Conservation (phyloP, 2,113 vertebrate genomes). For the Corythornis vintsioides region DNA sequence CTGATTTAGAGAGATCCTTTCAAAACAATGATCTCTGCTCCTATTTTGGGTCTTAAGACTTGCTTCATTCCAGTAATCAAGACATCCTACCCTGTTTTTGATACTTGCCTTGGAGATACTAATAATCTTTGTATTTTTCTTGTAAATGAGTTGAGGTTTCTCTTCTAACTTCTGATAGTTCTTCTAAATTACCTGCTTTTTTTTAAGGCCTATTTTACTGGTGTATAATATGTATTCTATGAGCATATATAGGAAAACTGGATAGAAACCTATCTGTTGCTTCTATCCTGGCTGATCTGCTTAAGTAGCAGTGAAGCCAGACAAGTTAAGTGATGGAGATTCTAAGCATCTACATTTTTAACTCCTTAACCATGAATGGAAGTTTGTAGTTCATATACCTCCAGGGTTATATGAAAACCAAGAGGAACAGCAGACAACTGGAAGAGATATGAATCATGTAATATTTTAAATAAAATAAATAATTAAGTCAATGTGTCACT, state of each 20-base stretch:
- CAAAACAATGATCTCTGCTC: not conserved
- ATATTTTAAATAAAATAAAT: not conserved
- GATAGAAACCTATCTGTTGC: not conserved
- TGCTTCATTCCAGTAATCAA: not conserved
- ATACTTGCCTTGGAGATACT: not conserved
- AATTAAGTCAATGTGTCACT: not conserved
- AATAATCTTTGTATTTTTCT: not conserved
- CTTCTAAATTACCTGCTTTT: not conserved
- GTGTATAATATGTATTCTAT: not conserved
- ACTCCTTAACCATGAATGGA: not conserved
- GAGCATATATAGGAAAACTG: not conserved
- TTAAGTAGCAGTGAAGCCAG: not conserved
- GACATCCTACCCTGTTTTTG: not conserved
- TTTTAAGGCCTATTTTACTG: not conserved
- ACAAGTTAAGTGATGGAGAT: not conserved
- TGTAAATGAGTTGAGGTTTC: no score
- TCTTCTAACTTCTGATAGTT: not conserved
- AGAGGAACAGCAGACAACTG: not conserved
- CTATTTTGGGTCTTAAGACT: not conserved
- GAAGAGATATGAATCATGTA: not conserved
- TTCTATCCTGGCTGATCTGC: accelerated
- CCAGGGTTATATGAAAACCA: not conserved
- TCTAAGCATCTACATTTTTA: not conserved
- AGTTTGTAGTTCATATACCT: not conserved
- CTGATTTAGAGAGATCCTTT: not conserved